phyloP scores from a whole-genome alignment of 2,888 invertebrate genomes.

The Blastobasis adustella region DNA sequence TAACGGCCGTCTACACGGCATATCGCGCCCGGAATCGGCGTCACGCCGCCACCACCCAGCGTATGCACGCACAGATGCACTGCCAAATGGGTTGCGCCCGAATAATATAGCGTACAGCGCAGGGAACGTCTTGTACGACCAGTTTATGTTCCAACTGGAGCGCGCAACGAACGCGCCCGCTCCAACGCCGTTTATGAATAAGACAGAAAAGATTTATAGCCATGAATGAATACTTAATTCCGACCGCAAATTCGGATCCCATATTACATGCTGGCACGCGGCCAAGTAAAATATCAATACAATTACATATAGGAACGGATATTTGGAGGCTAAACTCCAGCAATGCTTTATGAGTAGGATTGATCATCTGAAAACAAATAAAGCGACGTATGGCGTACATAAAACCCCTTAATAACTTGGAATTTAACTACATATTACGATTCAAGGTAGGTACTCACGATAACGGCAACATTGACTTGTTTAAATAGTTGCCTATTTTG shows the following conservation, averaged over 20 bases:
- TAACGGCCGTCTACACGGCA: constrained; percentile 43
- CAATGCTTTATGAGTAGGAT: constrained; percentile 2
- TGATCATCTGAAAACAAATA: constrained; percentile 6
- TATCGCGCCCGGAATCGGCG: constrained; percentile 39
- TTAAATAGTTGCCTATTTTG: too few relatives aligned
- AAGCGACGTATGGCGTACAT: too few relatives aligned
- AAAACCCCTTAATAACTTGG: too few relatives aligned
- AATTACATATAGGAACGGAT: constrained; percentile 34
- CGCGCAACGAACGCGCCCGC: constrained; percentile 20
- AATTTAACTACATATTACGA: too few relatives aligned
- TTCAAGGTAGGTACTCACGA: too few relatives aligned
- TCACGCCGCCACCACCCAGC: constrained; percentile 16
- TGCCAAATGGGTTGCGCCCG: constrained; percentile 38
- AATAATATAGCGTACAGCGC: constrained; percentile 29
- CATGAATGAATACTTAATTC: constrained; percentile 59
- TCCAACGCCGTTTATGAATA: constrained; percentile 39
- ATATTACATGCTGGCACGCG: constrained; percentile 47
- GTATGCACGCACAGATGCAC: constrained; percentile 27
- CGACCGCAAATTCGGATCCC: constrained; percentile 41
- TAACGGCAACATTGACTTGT: too few relatives aligned
- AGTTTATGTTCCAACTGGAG: constrained; percentile 22
- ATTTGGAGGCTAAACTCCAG: constrained; percentile 1
- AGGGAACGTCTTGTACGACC: constrained; percentile 25
- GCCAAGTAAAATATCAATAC: constrained; percentile 57
- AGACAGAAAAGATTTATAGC: constrained; percentile 57